Percentiles rank a stretch among this genome's conserved stretches.
These are phyloP conservation scores for Drosophila sulfurigaster DNA, from an alignment of 1,140 invertebrate species.

Conservation along the genomic window DNA sequence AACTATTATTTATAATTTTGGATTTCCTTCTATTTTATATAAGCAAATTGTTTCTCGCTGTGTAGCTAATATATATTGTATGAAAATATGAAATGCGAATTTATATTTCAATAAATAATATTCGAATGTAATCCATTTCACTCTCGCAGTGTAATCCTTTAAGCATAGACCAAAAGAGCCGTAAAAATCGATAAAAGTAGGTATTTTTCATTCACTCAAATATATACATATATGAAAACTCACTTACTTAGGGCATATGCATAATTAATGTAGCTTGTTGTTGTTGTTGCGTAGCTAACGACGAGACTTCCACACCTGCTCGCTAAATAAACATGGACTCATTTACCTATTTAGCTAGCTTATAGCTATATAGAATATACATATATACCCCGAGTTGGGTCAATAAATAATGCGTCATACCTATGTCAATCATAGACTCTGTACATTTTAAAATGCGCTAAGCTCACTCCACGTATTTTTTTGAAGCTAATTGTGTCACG, in stretches of 20 bases:
- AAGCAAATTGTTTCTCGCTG: no score
- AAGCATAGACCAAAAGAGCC: background rate
- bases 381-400: background rate
- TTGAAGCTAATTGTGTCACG: constrained; percentile 32
- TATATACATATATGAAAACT: background rate
- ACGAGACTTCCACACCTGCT: constrained; percentile 37
- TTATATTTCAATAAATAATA: background rate
- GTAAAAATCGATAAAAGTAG: constrained; percentile 39
- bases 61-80: no score
- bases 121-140: background rate
- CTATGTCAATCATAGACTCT: constrained; percentile 42
- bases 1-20: no score
- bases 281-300: constrained; percentile 26
- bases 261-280: constrained; percentile 33
- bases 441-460: constrained; percentile 19
- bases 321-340: constrained; percentile 22
- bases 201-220: background rate
- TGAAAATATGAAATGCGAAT: no score
- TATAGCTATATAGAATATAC: background rate
- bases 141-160: constrained; percentile 15
- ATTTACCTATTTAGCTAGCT: constrained; percentile 5
- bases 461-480: background rate
- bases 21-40: no score
- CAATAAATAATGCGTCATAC: constrained; percentile 54
- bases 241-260: constrained; percentile 24